A percentile compares a stretch with the other conserved stretches of the same genome.
These are phyloP conservation scores for Cryptus viduatorius DNA, from an alignment of 2,888 invertebrate species.

Conservation along the genomic window DNA sequence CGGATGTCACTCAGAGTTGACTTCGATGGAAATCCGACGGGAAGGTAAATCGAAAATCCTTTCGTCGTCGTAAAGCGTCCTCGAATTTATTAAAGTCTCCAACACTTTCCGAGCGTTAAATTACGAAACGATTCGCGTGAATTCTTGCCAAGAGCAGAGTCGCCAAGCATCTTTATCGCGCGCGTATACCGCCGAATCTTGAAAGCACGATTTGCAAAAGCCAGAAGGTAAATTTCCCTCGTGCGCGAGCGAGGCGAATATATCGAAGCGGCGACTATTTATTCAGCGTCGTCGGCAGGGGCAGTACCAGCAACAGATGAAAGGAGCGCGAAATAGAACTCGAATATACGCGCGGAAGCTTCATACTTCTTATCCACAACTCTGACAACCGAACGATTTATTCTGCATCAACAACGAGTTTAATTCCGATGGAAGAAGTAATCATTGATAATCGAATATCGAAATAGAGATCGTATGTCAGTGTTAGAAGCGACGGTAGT, in stretches of 20 bases:
- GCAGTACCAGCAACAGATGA: neutral
- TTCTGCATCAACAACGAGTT: neutral
- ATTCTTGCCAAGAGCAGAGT: neutral
- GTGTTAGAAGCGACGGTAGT: neutral
- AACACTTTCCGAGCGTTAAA: neutral
- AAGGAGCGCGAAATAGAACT: conserved; percentile 3
- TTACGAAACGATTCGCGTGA: neutral
- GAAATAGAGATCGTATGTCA: neutral
- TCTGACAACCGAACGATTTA: conserved; percentile 4
- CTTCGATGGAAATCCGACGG: neutral
- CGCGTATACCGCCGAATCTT: neutral
- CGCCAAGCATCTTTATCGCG: neutral
- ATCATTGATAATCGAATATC: neutral
- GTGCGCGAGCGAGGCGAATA: neutral
- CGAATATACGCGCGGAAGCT: neutral
- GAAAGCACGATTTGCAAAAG: neutral
- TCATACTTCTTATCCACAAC: neutral
- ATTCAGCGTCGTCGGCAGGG: conserved; percentile 10
- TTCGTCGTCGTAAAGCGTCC: neutral
- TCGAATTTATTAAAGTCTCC: neutral
- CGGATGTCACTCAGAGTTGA: neutral
- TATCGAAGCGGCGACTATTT: conserved; percentile 5
- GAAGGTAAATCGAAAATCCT: conserved; percentile 5
- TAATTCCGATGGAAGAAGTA: neutral
- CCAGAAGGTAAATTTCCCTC: neutral